Conservation (phyloP, 37 sponge, comb jelly and placozoan species). For the Crambe crambe region DNA sequence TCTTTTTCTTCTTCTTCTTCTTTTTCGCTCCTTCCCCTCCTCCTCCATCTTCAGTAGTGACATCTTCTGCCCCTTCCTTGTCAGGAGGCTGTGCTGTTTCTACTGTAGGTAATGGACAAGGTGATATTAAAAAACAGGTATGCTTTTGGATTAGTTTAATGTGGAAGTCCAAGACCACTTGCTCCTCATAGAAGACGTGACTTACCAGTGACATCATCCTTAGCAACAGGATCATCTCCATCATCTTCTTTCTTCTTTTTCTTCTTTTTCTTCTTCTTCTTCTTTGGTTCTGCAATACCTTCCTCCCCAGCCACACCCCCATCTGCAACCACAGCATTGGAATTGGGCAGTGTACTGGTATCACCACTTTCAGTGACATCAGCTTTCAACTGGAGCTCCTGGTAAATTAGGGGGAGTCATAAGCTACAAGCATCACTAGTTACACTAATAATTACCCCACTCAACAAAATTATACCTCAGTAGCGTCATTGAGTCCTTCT, state of each 20-base stretch:
- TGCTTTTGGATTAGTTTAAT: background rate
- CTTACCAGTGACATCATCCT: slow-evolving; percentile 11
- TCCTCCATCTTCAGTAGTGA: background rate
- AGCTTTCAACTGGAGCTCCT: background rate
- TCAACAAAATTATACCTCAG: no score
- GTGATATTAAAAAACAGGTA: background rate
- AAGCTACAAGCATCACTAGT: no score
- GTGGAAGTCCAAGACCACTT: background rate
- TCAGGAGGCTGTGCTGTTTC: background rate
- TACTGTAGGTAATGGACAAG: background rate
- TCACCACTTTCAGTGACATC: background rate
- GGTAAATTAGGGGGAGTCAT: background rate
- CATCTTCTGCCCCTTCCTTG: slow-evolving; percentile 4
- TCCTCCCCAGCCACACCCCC: background rate
- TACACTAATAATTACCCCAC: no score
- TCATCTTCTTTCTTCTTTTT: slow-evolving; percentile 14
- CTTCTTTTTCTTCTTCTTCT: slow-evolving; percentile 50
- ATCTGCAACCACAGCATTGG: background rate
- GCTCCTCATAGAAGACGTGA: background rate
- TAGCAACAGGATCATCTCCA: background rate
- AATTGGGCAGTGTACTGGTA: background rate
- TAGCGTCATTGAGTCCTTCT: background rate
- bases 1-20: slow-evolving; percentile 30
- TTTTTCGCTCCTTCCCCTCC: slow-evolving; percentile 8
- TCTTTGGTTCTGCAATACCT: background rate